Evolutionary conservation across 30 jellyfish, hydroid and myxozoan species (phyloP).

Genomic region (Clytia hemisphaerica): DNA sequence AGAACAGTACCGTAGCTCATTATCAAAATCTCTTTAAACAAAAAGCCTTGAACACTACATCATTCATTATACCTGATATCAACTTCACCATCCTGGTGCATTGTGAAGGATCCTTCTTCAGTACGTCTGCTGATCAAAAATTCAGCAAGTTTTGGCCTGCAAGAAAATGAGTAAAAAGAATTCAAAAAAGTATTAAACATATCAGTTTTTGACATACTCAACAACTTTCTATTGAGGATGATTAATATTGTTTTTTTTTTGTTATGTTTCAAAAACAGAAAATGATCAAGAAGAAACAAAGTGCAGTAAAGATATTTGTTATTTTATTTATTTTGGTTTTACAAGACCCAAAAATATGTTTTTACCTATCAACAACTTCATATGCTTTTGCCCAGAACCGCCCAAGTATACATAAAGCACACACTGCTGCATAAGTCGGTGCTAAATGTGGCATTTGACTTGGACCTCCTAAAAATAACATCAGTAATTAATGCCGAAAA

Average conservation of each 20-base stretch:
- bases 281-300: too few species aligned
- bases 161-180: neutral
- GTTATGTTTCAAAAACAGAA: too few species aligned
- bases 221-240: neutral
- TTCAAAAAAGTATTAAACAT: neutral
- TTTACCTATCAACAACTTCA: constrained; percentile 66
- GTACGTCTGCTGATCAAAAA: constrained; percentile 66
- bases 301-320: too few species aligned
- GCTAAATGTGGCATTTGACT: constrained; percentile 95
- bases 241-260: too few species aligned
- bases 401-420: constrained; percentile 89
- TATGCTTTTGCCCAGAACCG: constrained; percentile 85
- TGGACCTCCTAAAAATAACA: constrained; percentile 79
- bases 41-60: neutral
- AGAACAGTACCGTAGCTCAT: neutral
- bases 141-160: constrained; percentile 53
- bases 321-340: too few species aligned
- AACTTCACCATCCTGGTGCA: constrained; percentile 96
- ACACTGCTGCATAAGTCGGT: constrained; percentile 97
- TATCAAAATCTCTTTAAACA: neutral
- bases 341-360: constrained; percentile 5
- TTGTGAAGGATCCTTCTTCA: constrained; percentile 83
- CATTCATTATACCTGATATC: constrained; percentile 72
- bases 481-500: neutral
- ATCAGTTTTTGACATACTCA: neutral